These are phyloP conservation scores for Halcyon smyrnensis DNA, from an alignment of 2,797 vertebrate species.

Conservation along the genomic window DNA sequence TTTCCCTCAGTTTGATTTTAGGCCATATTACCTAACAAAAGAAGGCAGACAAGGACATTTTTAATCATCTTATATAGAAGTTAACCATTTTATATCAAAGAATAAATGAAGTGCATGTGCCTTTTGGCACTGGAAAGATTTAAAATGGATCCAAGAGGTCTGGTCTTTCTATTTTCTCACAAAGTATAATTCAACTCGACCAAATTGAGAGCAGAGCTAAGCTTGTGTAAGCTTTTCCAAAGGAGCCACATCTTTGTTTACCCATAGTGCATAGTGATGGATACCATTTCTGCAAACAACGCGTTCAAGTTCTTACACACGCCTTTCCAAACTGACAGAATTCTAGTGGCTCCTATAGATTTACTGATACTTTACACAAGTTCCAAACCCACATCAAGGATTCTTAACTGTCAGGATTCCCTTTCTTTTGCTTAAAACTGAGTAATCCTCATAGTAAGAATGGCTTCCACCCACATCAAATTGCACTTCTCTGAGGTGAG, in stretches of 20 bases:
- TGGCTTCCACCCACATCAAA: background rate
- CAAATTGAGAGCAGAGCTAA: background rate
- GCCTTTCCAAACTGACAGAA: background rate
- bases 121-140: background rate
- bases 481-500: background rate
- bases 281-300: background rate
- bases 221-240: background rate
- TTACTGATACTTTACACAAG: background rate
- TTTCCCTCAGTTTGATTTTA: background rate
- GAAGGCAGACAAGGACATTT: background rate
- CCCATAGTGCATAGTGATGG: accelerated
- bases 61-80: background rate
- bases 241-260: background rate
- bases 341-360: background rate
- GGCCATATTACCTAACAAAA: background rate
- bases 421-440: background rate
- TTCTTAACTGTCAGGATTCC: background rate
- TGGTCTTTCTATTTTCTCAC: background rate
- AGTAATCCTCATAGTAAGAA: background rate
- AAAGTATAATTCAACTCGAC: background rate
- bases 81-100: background rate
- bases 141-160: background rate
- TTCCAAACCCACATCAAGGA: background rate
- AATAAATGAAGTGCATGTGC: background rate
- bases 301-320: background rate